Conservation (phyloP, 2,113 vertebrate species). For the Mohoua ochrocephala region DNA sequence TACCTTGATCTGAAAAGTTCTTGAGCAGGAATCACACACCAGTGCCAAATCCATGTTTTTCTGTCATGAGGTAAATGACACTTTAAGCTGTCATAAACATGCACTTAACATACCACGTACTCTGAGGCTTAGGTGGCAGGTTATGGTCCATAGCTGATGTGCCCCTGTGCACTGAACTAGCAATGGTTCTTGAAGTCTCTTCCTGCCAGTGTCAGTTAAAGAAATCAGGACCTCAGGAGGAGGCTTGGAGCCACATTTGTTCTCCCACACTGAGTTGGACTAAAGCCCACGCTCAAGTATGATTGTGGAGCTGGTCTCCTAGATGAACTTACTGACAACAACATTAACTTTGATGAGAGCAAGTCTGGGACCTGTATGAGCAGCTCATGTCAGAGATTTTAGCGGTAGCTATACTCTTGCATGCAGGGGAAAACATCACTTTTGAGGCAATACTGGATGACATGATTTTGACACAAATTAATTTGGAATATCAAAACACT, state of each 20-base stretch:
- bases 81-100: neutral
- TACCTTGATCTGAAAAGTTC: neutral
- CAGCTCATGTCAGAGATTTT: neutral
- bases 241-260: neutral
- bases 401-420: neutral
- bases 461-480: neutral
- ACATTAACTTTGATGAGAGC: neutral
- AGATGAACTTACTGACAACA: neutral
- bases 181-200: neutral
- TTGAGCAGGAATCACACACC: neutral
- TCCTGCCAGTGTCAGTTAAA: neutral
- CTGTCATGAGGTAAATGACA: neutral
- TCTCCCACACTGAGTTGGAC: neutral
- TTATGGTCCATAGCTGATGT: neutral
- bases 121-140: neutral
- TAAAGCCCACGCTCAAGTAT: neutral
- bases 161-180: neutral
- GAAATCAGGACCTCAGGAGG: neutral
- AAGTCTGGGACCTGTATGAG: neutral
- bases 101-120: neutral
- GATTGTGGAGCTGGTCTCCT: neutral
- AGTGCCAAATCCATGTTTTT: neutral
- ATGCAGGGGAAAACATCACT: neutral
- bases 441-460: conserved; percentile 13
- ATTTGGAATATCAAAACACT: conserved; percentile 12